Evolutionary conservation across 1,140 invertebrate species (phyloP), one percentile per base, ranked within the genome.

Genomic region (Drosophila tani): DNA sequence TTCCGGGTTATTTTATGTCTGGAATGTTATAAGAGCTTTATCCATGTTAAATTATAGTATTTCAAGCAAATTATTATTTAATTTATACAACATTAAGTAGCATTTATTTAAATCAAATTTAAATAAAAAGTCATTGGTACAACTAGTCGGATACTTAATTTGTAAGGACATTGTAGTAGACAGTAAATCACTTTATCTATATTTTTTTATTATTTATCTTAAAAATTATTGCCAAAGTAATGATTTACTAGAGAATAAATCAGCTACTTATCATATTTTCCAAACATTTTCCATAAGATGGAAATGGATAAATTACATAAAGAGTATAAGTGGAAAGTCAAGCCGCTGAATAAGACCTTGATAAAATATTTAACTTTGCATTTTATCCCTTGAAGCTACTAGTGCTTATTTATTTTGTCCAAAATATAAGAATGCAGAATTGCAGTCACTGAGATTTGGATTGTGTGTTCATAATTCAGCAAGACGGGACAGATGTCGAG

Each of bases 401-500:
- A 15, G 1, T 12, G 1, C 17, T 4, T 35, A 51, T 9, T 21
- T 15, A 6, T 29, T 0, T 1, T 14, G 19, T 19, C 5, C 3
- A 55, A 47, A 55, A 21, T 35, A 8, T 15, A 15, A 15, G 6
- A 55, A 38, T 1, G 1, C 14, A 15, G 2, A 21, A 24, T 45
- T 35, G 57, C 40, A 35, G n/a, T 24, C 21, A 14, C 27, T n/a
- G 19, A 1, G 27, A 27, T 60, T 66, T 27, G 57, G 12, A 24
- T 17, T 27, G 57, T 27, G 35, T 24, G 45, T 58, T 46, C 45
- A 71, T 43, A 73, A 58, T 50, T 59, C 41, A 47, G 32, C 11
- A 41, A 14, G 45, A 21, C 8, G 19, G 38, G 53, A 51, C 49
- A 68, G n/a, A 70, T 70, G 67, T 53, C 27, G 29, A 19, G n/a